Percentiles rank a stretch among this genome's conserved stretches.
Conservation (phyloP, 2,888 invertebrate species). For the Saturnia pavonia region DNA sequence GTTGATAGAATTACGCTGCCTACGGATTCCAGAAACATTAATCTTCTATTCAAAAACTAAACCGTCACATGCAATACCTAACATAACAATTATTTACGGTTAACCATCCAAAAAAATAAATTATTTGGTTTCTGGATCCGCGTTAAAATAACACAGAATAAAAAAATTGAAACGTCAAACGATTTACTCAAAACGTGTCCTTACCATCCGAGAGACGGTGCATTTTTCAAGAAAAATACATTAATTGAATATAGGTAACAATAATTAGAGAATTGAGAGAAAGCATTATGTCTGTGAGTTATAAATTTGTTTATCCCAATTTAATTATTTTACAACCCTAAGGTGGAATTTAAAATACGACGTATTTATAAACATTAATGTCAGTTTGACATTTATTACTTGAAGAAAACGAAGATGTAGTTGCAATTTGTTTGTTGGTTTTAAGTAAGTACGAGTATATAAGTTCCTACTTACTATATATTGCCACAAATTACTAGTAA, state of each 20-base stretch:
- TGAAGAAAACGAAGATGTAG: neutral
- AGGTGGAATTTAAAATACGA: conserved; percentile 12
- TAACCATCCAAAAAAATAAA: conserved; percentile 27
- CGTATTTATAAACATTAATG: too few species aligned
- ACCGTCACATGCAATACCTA: conserved; percentile 11
- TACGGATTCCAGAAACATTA: conserved; percentile 60
- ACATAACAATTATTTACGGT: conserved; percentile 32
- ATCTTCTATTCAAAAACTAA: conserved; percentile 7
- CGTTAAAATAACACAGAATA: conserved; percentile 52
- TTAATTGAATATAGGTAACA: conserved; percentile 58
- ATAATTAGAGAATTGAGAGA: conserved; percentile 19
- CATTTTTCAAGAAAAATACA: conserved; percentile 60
- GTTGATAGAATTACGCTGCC: conserved; percentile 56
- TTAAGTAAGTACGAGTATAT: neutral
- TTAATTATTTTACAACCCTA: neutral
- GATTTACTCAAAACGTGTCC: conserved; percentile 69
- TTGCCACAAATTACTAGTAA: neutral
- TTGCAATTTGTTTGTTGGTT: neutral
- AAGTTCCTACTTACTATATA: neutral
- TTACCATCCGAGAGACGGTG: conserved; percentile 74
- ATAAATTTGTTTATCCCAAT: neutral
- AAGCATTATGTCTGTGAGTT: conserved; percentile 14
- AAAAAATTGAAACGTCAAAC: conserved; percentile 40
- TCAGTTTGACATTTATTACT: neutral
- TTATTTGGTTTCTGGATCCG: conserved; percentile 61